Conservation (phyloP, 2,113 vertebrate genomes). For the Donacobius atricapilla region DNA sequence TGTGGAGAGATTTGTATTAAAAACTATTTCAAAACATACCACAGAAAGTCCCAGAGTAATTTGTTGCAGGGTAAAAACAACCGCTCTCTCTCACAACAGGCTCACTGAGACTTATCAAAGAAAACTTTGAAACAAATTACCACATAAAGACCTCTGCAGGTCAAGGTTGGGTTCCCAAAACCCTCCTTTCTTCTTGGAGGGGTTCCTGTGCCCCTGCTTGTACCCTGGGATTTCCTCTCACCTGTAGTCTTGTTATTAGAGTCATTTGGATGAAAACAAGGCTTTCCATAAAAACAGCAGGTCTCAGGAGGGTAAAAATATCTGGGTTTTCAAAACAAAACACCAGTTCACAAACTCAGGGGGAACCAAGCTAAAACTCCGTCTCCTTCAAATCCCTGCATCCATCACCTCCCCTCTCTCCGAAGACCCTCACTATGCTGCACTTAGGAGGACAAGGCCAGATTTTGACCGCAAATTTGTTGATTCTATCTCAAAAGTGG, state of each 20-base stretch:
- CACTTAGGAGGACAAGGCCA: background rate
- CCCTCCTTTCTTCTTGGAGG: background rate
- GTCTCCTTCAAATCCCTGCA: background rate
- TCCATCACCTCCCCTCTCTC: background rate
- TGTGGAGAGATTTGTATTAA: slow-evolving; percentile 5
- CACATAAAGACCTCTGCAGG: background rate
- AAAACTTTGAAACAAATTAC: background rate
- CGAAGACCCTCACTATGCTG: rapidly evolving
- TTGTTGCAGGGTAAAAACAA: background rate
- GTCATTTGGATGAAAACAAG: background rate
- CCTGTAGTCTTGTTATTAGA: background rate
- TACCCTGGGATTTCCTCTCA: background rate
- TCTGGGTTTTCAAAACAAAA: background rate
- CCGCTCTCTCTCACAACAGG: background rate
- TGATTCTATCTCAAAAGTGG: background rate
- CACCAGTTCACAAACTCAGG: background rate
- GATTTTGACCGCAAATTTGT: background rate
- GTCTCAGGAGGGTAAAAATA: background rate
- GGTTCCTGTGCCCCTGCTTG: background rate
- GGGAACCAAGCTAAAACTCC: background rate
- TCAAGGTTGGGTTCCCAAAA: background rate
- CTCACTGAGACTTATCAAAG: background rate
- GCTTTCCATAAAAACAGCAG: background rate
- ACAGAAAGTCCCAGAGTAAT: background rate
- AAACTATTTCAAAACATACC: slow-evolving; percentile 21